These are phyloP conservation scores for Zaprionus nigranus DNA, from an alignment of 1,140 invertebrate genomes.

Conservation along the genomic window DNA sequence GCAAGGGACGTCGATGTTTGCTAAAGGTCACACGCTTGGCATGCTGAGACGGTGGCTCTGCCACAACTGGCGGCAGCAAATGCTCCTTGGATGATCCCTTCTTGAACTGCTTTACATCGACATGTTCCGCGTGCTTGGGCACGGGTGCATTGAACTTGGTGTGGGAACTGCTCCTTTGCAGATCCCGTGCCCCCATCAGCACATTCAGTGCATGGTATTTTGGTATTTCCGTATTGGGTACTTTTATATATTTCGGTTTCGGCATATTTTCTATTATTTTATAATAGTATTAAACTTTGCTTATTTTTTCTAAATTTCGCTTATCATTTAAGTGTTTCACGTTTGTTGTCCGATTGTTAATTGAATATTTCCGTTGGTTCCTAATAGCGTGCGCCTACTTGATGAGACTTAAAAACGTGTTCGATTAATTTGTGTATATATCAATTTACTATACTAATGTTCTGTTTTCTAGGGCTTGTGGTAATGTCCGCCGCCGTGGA, in stretches of 20 bases:
- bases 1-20: slow-evolving; percentile 5
- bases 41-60: slow-evolving; percentile 40
- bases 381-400: slow-evolving; percentile 39
- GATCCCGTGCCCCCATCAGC: slow-evolving; percentile 6
- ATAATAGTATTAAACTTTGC: neutral
- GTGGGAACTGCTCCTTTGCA: slow-evolving; percentile 24
- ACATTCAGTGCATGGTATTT: slow-evolving; percentile 20
- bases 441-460: neutral
- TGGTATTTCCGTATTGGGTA: neutral
- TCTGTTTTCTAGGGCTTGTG: slow-evolving; percentile 87
- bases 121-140: neutral
- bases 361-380: slow-evolving; percentile 24
- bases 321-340: slow-evolving; percentile 23
- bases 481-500: slow-evolving; percentile 95
- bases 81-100: slow-evolving; percentile 21
- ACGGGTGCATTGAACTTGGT: neutral
- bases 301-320: neutral
- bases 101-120: neutral
- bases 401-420: neutral
- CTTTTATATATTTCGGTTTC: neutral
- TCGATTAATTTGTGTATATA: neutral
- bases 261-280: slow-evolving; percentile 10
- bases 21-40: slow-evolving; percentile 50
- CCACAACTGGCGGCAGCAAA: neutral
- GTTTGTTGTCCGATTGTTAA: slow-evolving; percentile 15